phyloP scores from a whole-genome alignment of 30 jellyfish, hydroid and myxozoan species.

The Aurelia aurita region DNA sequence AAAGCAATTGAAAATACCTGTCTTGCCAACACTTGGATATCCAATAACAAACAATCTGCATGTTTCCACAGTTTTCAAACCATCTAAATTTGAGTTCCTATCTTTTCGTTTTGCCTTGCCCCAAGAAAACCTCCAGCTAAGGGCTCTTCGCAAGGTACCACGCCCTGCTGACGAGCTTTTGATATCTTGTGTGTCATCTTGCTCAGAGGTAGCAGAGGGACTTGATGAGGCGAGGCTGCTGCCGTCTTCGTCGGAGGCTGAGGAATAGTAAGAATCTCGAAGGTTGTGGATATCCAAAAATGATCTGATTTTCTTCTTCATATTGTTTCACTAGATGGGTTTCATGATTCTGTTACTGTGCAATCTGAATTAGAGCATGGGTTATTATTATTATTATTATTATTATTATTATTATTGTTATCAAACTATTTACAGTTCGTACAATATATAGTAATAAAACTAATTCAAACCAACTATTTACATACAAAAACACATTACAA shows the following conservation, averaged over 20 bases:
- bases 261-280: constrained; percentile 19
- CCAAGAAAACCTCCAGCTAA: constrained; percentile 38
- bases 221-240: background rate
- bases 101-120: background rate
- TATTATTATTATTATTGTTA: no score
- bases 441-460: no score
- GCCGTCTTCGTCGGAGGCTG: constrained; percentile 39
- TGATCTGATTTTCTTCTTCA: no score
- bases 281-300: background rate
- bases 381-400: no score
- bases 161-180: constrained; percentile 23
- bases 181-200: background rate
- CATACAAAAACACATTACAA: no score
- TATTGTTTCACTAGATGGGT: no score
- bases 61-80: constrained; percentile 3
- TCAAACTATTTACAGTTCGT: no score
- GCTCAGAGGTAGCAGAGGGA: constrained; percentile 13
- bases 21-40: constrained; percentile 31
- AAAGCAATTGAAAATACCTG: constrained; percentile 8
- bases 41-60: constrained; percentile 39
- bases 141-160: constrained; percentile 14
- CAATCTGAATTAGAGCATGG: no score
- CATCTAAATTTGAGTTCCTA: constrained; percentile 9
- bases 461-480: no score
- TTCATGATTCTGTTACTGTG: no score